Evolutionary conservation across 2,888 invertebrate genomes (phyloP).

Genomic region (Globia sparganii): DNA sequence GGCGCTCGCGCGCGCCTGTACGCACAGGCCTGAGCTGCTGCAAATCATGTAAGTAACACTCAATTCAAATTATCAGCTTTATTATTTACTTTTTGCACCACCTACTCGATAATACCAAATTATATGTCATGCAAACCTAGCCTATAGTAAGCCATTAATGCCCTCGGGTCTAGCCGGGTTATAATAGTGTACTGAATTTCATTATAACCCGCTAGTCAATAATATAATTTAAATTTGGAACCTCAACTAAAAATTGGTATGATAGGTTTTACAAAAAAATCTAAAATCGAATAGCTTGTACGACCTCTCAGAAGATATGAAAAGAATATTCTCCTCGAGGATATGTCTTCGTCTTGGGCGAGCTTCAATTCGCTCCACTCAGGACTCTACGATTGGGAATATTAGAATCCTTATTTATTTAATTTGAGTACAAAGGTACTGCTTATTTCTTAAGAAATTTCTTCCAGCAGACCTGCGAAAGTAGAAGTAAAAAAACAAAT

Average conservation of each 20-base stretch:
- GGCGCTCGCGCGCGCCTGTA: constrained; percentile 75
- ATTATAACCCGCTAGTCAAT: neutral
- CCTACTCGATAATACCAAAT: neutral
- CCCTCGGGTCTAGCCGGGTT: neutral
- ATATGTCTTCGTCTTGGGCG: neutral
- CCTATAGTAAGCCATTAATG: neutral
- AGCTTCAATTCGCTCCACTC: neutral
- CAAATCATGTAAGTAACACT: constrained; percentile 71
- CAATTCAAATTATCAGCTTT: neutral
- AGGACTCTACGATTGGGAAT: too few relatives aligned
- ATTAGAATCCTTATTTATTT: neutral
- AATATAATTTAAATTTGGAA: neutral
- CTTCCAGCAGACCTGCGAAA: too few relatives aligned
- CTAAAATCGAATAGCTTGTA: too few relatives aligned
- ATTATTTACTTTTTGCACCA: neutral
- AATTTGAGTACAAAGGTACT: too few relatives aligned
- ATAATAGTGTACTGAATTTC: neutral
- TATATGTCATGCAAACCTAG: neutral
- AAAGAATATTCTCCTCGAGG: neutral
- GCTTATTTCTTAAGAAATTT: too few relatives aligned
- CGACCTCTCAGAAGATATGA: neutral
- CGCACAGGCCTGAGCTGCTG: constrained; percentile 69
- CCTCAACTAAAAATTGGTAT: neutral
- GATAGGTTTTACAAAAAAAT: too few relatives aligned
- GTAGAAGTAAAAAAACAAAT: too few relatives aligned